phyloP scores from a whole-genome alignment of 2,888 invertebrate genomes.

The Venustoraphidia nigricollis region DNA sequence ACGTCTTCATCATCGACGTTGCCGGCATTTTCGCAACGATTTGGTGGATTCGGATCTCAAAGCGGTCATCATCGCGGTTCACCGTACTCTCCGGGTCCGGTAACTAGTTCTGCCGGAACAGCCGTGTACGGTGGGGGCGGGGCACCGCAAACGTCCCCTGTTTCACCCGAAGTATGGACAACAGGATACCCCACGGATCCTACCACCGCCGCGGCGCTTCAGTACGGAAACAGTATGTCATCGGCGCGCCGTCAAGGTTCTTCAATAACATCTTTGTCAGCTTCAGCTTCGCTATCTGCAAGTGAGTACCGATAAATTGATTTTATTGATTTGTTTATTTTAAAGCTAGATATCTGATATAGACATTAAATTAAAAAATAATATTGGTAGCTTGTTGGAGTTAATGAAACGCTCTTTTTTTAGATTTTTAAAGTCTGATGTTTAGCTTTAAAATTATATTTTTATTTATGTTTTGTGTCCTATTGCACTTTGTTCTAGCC shows the following conservation, averaged over 20 bases:
- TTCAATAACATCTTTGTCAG: not conserved
- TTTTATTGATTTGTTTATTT: not conserved
- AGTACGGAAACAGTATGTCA: not conserved
- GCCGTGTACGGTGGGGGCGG: not conserved
- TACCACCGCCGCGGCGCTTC: not conserved
- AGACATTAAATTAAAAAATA: not conserved
- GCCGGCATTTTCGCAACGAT: conserved; percentile 4
- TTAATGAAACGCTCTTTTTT: no score
- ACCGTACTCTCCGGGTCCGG: conserved; percentile 1
- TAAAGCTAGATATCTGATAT: no score
- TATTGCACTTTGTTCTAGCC: no score
- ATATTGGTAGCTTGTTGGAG: no score
- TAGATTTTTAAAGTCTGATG: no score
- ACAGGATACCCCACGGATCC: not conserved
- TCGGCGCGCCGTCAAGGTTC: not conserved
- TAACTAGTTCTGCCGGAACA: not conserved
- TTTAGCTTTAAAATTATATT: no score
- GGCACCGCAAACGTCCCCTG: not conserved
- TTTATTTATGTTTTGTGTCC: no score
- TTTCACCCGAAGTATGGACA: not conserved
- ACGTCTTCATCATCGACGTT: conserved; percentile 1
- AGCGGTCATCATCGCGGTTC: not conserved
- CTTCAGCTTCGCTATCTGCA: conserved; percentile 1
- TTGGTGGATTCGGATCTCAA: not conserved
- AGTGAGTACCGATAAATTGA: not conserved